Evolutionary conservation across 2,888 invertebrate species (phyloP).

Genomic region (Leptinotarsa juncta): DNA sequence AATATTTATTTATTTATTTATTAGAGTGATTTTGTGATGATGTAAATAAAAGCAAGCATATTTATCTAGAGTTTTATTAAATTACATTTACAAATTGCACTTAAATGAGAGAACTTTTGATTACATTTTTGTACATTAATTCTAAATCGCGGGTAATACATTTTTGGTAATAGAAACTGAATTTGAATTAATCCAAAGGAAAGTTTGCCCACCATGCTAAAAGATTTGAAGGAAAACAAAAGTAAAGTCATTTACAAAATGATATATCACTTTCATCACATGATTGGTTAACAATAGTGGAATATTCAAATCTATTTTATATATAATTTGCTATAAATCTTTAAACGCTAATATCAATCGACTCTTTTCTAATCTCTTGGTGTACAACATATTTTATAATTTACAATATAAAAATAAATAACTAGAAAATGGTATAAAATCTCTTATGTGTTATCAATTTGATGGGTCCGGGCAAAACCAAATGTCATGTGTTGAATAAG

Average conservation of each 20-base stretch:
- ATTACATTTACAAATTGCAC: slow-evolving; percentile 23
- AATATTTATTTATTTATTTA: slow-evolving; percentile 13
- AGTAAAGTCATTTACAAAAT: background rate
- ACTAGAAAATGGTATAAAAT: slow-evolving; percentile 59
- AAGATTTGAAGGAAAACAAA: background rate
- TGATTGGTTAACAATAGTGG: background rate
- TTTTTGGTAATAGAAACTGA: background rate
- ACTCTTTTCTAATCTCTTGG: background rate
- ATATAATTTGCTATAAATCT: background rate
- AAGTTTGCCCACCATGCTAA: background rate
- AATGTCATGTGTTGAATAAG: slow-evolving; percentile 59
- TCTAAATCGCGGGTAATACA: slow-evolving; percentile 21
- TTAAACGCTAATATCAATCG: background rate
- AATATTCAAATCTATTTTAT: background rate
- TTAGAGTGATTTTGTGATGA: background rate
- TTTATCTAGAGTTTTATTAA: slow-evolving; percentile 1
- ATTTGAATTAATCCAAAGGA: background rate
- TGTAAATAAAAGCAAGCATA: background rate
- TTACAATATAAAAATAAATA: slow-evolving; percentile 45
- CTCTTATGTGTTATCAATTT: slow-evolving; percentile 54
- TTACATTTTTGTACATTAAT: slow-evolving; percentile 22
- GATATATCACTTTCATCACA: background rate
- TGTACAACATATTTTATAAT: slow-evolving; percentile 19
- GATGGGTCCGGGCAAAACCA: slow-evolving; percentile 54
- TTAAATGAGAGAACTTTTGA: slow-evolving; percentile 12